Evolutionary conservation across 2,888 invertebrate genomes (phyloP).

Genomic region (Lobophora halterata): DNA sequence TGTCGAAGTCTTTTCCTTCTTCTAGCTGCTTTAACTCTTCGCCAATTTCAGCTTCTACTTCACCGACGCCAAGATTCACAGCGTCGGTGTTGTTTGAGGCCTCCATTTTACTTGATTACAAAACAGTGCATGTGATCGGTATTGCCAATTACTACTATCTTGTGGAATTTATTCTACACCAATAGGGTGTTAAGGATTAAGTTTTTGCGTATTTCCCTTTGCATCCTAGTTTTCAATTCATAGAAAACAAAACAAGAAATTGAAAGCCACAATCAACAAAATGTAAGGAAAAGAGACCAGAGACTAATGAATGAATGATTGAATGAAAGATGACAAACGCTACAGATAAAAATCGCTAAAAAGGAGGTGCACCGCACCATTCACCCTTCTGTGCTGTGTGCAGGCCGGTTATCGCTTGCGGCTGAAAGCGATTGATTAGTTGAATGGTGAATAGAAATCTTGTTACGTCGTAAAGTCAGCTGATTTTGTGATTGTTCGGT

Average conservation of each 20-base stretch:
- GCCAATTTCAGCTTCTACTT: conserved; percentile 87
- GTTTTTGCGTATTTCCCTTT: too few relatives aligned
- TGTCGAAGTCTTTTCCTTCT: conserved; percentile 89
- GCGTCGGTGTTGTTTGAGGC: conserved; percentile 80
- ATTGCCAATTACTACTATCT: too few relatives aligned
- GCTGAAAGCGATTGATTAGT: background rate
- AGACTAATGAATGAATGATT: background rate
- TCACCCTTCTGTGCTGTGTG: too few relatives aligned
- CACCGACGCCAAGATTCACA: conserved; percentile 84
- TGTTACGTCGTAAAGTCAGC: conserved; percentile 49
- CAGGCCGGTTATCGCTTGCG: background rate
- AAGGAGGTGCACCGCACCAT: too few relatives aligned
- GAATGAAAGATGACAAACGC: background rate
- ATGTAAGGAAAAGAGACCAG: background rate
- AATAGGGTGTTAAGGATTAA: too few relatives aligned
- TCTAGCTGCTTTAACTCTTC: conserved; percentile 89
- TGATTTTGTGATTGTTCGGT: conserved; percentile 60
- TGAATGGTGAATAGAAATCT: too few relatives aligned
- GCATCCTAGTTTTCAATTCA: too few relatives aligned
- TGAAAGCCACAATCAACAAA: too few relatives aligned
- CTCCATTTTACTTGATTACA: conserved; percentile 60
- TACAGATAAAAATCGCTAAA: background rate
- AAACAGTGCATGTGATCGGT: conserved; percentile 8
- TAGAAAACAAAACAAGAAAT: too few relatives aligned
- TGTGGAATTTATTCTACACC: too few relatives aligned